These are phyloP conservation scores for Baccha elongata DNA, from an alignment of 2,888 invertebrate genomes.

Conservation along the genomic window DNA sequence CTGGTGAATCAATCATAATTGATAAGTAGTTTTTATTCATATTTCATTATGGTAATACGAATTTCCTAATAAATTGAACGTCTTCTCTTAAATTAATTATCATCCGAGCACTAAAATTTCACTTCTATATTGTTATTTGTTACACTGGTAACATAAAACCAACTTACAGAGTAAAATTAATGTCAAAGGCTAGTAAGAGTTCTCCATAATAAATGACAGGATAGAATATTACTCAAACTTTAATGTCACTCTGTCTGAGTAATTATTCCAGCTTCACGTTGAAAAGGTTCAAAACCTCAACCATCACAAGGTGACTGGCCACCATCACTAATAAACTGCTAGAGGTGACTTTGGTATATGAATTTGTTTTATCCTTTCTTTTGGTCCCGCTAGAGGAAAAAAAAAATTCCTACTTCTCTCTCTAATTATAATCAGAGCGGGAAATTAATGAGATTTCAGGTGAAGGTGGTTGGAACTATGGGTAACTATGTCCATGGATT, in stretches of 20 bases:
- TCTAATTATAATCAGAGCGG: conserved; percentile 66
- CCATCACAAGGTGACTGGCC: conserved; percentile 32
- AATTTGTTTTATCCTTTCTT: conserved; percentile 29
- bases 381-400: neutral
- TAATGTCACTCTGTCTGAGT: conserved; percentile 50
- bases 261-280: conserved; percentile 55
- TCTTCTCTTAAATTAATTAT: conserved; percentile 19
- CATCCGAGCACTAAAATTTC: neutral
- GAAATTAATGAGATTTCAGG: conserved; percentile 70
- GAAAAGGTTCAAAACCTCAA: conserved; percentile 55
- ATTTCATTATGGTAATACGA: too few species aligned
- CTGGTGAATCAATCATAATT: too few species aligned
- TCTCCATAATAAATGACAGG: conserved; percentile 65
- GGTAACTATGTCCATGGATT: conserved; percentile 24
- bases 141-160: conserved; percentile 58
- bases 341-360: conserved; percentile 46
- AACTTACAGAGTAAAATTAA: conserved; percentile 36
- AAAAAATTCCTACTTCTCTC: conserved; percentile 12
- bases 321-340: conserved; percentile 26
- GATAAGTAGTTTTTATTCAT: too few species aligned
- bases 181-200: conserved; percentile 38
- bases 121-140: conserved; percentile 45
- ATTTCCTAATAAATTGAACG: neutral
- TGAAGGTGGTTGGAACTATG: conserved; percentile 15
- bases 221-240: conserved; percentile 63